Percentiles rank a stretch among this genome's conserved stretches.
Evolutionary conservation across 2,797 vertebrate species (phyloP).

Genomic region (Forpus xanthops): DNA sequence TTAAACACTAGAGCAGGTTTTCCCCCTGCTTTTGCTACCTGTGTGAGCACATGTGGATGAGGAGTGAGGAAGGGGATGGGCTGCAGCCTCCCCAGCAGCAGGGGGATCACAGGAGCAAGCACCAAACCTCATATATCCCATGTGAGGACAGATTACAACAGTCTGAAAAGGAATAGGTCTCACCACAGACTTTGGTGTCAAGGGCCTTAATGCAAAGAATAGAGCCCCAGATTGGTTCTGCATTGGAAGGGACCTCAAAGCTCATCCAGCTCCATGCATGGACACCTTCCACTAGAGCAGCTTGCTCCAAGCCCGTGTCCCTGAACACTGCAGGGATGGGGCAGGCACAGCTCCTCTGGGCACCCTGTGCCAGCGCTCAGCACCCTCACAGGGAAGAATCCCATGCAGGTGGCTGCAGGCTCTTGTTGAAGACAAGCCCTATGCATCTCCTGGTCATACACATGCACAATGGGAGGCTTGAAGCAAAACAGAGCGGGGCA

Average conservation of each 20-base stretch:
- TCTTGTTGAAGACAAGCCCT: background rate
- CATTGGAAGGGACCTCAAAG: background rate
- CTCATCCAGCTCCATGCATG: background rate
- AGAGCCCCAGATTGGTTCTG: background rate
- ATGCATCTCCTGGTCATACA: background rate
- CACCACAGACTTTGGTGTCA: background rate
- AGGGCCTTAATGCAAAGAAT: background rate
- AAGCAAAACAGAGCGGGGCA: slow-evolving; percentile 19
- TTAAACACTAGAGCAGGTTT: background rate
- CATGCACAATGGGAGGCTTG: background rate
- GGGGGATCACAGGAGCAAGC: background rate
- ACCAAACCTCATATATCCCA: background rate
- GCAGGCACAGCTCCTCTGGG: no score
- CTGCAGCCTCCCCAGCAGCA: background rate
- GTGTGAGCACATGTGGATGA: background rate
- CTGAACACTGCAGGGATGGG: background rate
- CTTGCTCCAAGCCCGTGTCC: background rate
- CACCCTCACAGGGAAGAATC: background rate
- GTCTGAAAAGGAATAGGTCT: background rate
- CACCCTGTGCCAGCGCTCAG: background rate
- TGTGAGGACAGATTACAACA: accelerated
- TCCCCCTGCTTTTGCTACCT: background rate
- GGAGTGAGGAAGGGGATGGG: background rate
- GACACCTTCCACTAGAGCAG: background rate
- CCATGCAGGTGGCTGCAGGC: background rate